These are phyloP conservation scores for Lucilia cuprina DNA, from an alignment of 1,140 invertebrate species.

Conservation along the genomic window DNA sequence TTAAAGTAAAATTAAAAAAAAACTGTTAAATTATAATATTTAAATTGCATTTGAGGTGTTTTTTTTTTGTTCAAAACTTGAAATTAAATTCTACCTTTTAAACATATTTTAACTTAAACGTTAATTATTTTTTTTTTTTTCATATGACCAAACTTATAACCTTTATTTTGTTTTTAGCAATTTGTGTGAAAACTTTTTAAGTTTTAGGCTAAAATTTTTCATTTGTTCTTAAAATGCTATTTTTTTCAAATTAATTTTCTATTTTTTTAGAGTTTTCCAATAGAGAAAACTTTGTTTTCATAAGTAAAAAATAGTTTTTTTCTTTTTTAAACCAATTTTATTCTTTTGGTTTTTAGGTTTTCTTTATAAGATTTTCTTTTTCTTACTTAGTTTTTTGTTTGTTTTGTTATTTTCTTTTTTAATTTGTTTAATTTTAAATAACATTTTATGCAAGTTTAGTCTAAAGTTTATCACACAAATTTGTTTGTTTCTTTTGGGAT, in stretches of 20 bases:
- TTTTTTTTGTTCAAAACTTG: neutral
- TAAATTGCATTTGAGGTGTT: neutral
- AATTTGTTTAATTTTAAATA: neutral
- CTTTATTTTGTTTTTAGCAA: neutral
- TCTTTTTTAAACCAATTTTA: neutral
- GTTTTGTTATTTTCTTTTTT: neutral
- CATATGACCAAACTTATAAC: neutral
- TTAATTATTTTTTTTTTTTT: too few species aligned
- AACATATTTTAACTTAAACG: neutral
- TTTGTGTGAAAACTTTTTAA: conserved; percentile 4
- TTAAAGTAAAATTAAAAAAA: neutral
- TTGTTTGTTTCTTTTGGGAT: neutral
- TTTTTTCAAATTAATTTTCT: neutral
- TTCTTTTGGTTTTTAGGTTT: neutral
- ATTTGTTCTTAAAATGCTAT: conserved; percentile 8
- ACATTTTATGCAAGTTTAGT: conserved; percentile 15
- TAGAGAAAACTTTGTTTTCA: neutral
- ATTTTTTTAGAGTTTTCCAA: conserved; percentile 18
- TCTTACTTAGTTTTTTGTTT: neutral
- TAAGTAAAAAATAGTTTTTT: neutral
- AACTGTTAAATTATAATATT: neutral
- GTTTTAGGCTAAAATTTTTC: conserved; percentile 8
- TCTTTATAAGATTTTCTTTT: neutral
- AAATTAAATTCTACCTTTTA: too few species aligned
- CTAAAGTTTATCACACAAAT: conserved; percentile 15